Evolutionary conservation across 2,888 invertebrate genomes (phyloP), one percentile per base, ranked within the genome.

Genomic region (Trissoscelio sp.): DNA sequence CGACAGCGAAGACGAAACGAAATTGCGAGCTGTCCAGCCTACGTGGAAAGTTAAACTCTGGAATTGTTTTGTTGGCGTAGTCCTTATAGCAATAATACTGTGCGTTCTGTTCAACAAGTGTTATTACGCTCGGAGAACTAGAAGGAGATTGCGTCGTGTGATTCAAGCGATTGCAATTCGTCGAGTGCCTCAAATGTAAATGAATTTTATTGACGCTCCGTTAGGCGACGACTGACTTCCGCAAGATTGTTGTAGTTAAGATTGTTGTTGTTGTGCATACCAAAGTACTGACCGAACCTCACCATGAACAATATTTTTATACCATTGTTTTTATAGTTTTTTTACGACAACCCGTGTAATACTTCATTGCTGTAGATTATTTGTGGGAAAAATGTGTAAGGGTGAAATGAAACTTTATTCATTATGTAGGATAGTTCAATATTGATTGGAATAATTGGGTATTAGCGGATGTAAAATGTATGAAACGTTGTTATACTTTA

Each of bases 91-190:
- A n/a, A 84, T 87, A 55, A 82, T 90, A 58, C 48, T 90, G 44
- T 77, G 90, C 14, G 86, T 85, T 78, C 77, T 86, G 44, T 85
- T 90, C 14, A 89, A 88, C 80, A 87, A 85, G 16, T 91, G 89
- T 86, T 88, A 88, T 55, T 83, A 86, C 28, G 83, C 86, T 3
- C 91, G 87, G 83, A 86, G 90, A 82, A 87, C 88, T 5, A 86
- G 90, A 46, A 89, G 91, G 84, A 91, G 90, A 85, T 82, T 91
- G 69, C 89, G 90, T 31, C 87, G 90, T 83, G 88, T 89, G n/a
- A 89, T 91, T 80, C 91, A 91, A 85, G 89, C 90, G 2, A 89
- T 91, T 69, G 88, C 91, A 51, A 82, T 87, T 53, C 90, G 88
- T 62, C 88, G 89, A 88, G 90, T 91, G 87, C 90, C 90, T 86